Conservation (phyloP, 2,113 vertebrate species). For the Podilymbus podiceps region DNA sequence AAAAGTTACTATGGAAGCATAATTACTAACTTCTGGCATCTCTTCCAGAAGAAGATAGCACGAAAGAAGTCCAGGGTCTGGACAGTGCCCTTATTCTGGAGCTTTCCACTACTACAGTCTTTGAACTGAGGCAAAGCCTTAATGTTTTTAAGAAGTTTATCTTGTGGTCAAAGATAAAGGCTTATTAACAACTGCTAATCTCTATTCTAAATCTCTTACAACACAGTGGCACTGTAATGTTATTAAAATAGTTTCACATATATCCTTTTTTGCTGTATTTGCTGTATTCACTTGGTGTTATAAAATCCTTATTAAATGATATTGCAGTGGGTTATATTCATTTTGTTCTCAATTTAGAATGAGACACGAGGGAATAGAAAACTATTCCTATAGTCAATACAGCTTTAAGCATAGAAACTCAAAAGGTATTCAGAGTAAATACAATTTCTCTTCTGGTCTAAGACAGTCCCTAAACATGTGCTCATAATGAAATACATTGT, state of each 20-base stretch:
- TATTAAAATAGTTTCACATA: background rate
- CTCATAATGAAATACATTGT: background rate
- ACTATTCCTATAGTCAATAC: background rate
- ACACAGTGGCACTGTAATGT: background rate
- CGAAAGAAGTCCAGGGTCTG: background rate
- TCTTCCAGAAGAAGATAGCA: background rate
- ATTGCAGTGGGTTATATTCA: background rate
- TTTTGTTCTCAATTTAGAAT: background rate
- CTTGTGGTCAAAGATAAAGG: background rate
- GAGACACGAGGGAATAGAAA: background rate
- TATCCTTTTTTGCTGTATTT: background rate
- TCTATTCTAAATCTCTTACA: slow-evolving; percentile 6
- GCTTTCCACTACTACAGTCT: background rate
- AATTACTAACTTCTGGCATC: background rate
- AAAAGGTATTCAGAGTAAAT: background rate
- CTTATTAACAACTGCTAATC: slow-evolving; percentile 41
- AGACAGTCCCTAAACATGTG: background rate
- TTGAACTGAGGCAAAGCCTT: background rate
- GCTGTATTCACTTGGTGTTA: background rate
- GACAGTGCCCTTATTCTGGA: background rate
- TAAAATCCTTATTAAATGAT: background rate
- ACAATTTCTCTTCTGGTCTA: background rate
- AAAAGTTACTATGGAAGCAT: background rate
- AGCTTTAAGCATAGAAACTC: background rate
- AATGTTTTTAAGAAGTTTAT: slow-evolving; percentile 7